A percentile compares a stretch with the other conserved stretches of the same genome.
Conservation (phyloP, 2,888 invertebrate species). For the Cybosia mesomella region DNA sequence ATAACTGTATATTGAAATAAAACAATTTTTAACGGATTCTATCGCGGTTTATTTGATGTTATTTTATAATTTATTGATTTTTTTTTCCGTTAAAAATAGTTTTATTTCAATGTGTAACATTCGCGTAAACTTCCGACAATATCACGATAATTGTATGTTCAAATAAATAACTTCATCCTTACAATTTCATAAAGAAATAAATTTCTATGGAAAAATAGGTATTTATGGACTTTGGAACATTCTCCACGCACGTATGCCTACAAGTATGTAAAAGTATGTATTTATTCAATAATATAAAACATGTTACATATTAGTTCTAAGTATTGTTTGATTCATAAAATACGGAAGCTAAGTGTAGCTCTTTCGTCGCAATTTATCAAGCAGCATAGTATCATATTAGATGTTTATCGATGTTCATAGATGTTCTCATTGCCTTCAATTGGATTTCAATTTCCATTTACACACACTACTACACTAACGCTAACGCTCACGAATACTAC, state of each 20-base stretch:
- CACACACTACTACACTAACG: no score
- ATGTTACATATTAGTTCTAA: conserved; percentile 9
- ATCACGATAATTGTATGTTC: no score
- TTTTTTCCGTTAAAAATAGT: no score
- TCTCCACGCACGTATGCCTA: background rate
- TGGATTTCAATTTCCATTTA: no score
- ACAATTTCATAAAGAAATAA: background rate
- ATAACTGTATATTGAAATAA: background rate
- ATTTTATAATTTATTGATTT: no score
- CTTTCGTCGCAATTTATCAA: background rate
- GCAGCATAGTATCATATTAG: background rate
- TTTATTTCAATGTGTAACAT: no score
- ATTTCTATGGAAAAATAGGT: background rate
- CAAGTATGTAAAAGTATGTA: background rate
- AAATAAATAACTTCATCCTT: conserved; percentile 31
- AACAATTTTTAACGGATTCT: no score
- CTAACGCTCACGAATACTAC: no score
- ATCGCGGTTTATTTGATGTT: no score
- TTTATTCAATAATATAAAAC: background rate
- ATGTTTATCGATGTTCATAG: no score
- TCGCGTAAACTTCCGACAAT: no score
- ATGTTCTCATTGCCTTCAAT: no score
- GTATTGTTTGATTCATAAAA: background rate
- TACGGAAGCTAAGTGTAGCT: conserved; percentile 5
- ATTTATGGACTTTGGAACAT: background rate